Evolutionary conservation across 2,888 invertebrate species (phyloP).

Genomic region (Mactromeris polynyma): DNA sequence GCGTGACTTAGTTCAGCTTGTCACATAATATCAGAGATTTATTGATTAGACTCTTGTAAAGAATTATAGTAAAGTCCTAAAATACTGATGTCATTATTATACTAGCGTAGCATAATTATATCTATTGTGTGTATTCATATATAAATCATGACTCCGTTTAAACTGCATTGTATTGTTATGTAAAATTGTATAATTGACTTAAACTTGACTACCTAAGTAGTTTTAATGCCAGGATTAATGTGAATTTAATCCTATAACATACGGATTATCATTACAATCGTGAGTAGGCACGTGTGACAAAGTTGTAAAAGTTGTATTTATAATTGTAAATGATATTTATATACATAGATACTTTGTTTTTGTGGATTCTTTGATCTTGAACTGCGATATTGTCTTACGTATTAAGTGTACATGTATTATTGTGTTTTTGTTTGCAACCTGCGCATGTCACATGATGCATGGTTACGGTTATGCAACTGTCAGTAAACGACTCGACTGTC

Average conservation of each 20-base stretch:
- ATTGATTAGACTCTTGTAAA: neutral
- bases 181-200: neutral
- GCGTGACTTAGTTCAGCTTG: neutral
- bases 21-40: neutral
- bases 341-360: too few relatives aligned
- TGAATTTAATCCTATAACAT: neutral
- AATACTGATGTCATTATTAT: neutral
- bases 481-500: too few relatives aligned
- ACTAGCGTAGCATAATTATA: neutral
- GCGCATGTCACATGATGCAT: too few relatives aligned
- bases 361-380: too few relatives aligned
- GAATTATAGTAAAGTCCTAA: neutral
- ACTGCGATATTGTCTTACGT: too few relatives aligned
- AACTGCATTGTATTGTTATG: neutral
- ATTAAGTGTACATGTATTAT: too few relatives aligned
- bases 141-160: neutral
- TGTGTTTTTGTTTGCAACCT: too few relatives aligned
- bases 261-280: neutral
- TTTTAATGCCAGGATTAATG: neutral
- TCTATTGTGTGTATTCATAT: neutral
- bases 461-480: too few relatives aligned
- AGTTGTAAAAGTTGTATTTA: neutral
- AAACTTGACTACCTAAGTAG: neutral
- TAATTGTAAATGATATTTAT: neutral
- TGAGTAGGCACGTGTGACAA: neutral